phyloP scores from a whole-genome alignment of 2,888 invertebrate species.

The Chrysotoxum bicinctum region DNA sequence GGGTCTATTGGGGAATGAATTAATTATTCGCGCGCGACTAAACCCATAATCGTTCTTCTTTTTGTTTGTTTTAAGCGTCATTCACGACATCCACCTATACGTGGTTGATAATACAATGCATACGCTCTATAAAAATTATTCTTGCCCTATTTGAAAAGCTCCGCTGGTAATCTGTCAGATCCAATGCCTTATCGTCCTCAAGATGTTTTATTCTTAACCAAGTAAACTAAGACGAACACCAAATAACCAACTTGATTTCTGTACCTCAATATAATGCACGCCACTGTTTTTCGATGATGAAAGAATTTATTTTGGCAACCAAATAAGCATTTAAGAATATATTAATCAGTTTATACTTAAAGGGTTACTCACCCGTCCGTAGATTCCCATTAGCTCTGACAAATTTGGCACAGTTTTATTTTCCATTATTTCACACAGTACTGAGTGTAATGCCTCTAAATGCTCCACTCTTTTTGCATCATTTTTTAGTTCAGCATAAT shows the following conservation, averaged over 20 bases:
- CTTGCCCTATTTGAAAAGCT: too few species aligned
- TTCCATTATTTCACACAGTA: slow-evolving; percentile 87
- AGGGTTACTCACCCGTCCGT: slow-evolving; percentile 88
- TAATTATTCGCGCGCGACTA: too few species aligned
- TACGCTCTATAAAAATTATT: too few species aligned
- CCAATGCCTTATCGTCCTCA: too few species aligned
- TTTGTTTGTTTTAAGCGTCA: too few species aligned
- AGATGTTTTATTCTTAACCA: too few species aligned
- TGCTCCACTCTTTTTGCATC: slow-evolving; percentile 90
- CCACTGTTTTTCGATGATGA: not conserved
- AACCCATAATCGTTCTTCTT: too few species aligned
- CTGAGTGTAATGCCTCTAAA: slow-evolving; percentile 87
- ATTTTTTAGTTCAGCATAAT: slow-evolving; percentile 90
- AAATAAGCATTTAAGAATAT: slow-evolving; percentile 10
- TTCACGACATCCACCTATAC: too few species aligned
- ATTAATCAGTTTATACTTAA: not conserved
- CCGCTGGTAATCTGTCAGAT: too few species aligned
- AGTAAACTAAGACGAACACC: too few species aligned
- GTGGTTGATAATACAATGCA: too few species aligned
- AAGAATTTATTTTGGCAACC: not conserved
- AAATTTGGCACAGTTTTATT: slow-evolving; percentile 88
- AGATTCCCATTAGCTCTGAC: slow-evolving; percentile 91
- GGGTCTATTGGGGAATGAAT: too few species aligned
- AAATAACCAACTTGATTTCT: not conserved
- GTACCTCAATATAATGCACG: not conserved